Evolutionary conservation across 2,888 invertebrate species (phyloP).

Genomic region (Cantharis rustica): DNA sequence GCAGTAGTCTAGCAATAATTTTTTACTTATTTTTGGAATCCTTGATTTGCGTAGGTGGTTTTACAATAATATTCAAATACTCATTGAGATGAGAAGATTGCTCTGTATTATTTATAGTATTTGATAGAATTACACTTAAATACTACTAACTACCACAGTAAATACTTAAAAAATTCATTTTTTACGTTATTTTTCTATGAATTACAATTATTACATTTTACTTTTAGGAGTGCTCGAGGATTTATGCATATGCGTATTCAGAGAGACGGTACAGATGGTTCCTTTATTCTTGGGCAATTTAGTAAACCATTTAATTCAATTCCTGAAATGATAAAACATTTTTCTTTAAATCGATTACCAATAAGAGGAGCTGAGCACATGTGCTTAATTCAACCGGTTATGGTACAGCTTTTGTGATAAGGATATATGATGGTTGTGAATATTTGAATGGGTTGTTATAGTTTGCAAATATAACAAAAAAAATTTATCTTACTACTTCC

Average conservation of each 20-base stretch:
- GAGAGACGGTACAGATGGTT: constrained; percentile 71
- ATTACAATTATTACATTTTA: not conserved
- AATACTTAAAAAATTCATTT: too few species aligned
- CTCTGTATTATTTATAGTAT: too few species aligned
- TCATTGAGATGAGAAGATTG: too few species aligned
- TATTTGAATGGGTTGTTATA: not conserved
- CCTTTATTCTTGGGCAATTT: constrained; percentile 90
- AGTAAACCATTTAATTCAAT: constrained; percentile 91
- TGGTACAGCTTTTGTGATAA: constrained; percentile 75
- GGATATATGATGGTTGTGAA: constrained; percentile 28
- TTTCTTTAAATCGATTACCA: constrained; percentile 89
- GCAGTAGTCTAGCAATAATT: too few species aligned
- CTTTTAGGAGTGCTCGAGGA: constrained; percentile 85
- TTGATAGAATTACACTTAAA: too few species aligned
- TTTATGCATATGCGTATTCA: constrained; percentile 98
- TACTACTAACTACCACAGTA: too few species aligned
- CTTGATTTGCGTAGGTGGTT: too few species aligned
- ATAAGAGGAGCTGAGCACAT: constrained; percentile 96
- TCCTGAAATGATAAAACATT: constrained; percentile 94
- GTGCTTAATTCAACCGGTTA: constrained; percentile 90
- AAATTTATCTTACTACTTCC: constrained; percentile 16
- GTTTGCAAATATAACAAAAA: constrained; percentile 12
- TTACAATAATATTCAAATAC: too few species aligned
- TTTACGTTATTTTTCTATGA: too few species aligned
- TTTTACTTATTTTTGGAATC: too few species aligned